Evolutionary conservation across 1,140 invertebrate genomes (phyloP).

Genomic region (Coenobita brevimanus): DNA sequence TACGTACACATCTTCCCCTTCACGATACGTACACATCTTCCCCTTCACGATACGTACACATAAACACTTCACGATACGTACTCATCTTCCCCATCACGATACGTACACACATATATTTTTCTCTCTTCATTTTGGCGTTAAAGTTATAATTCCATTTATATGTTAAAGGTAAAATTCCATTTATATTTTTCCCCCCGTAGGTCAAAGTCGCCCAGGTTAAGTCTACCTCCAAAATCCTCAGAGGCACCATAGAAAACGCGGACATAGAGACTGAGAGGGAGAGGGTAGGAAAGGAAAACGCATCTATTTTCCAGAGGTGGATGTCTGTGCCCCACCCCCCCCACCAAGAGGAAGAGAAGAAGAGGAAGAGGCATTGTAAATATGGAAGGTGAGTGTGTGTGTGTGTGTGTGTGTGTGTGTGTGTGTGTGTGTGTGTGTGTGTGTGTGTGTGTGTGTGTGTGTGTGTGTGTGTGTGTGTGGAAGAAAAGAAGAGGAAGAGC

Average conservation of each 20-base stretch:
- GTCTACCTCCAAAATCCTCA: constrained; percentile 57
- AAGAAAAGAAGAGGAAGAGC: neutral
- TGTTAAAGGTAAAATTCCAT: neutral
- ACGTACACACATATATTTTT: too few species aligned
- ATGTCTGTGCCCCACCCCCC: constrained; percentile 29
- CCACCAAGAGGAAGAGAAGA: constrained; percentile 53
- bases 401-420: constrained; percentile 1
- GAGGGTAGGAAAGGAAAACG: constrained; percentile 56
- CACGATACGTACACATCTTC: too few species aligned
- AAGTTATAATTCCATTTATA: neutral
- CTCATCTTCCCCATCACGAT: too few species aligned
- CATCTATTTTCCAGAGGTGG: constrained; percentile 59
- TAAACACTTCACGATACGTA: too few species aligned
- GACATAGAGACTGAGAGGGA: constrained; percentile 42
- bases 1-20: too few species aligned
- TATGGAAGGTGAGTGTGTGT: constrained; percentile 40
- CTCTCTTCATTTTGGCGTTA: too few species aligned
- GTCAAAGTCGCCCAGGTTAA: constrained; percentile 68
- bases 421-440: constrained; percentile 21
- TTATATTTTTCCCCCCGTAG: constrained; percentile 5
- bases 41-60: too few species aligned
- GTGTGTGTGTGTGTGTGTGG: neutral
- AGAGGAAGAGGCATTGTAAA: constrained; percentile 61
- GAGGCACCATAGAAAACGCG: constrained; percentile 60
- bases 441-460: neutral